Evolutionary conservation across 2,888 invertebrate species (phyloP), one percentile per base, ranked within the genome.

Genomic region (Leistus spinibarbis): DNA sequence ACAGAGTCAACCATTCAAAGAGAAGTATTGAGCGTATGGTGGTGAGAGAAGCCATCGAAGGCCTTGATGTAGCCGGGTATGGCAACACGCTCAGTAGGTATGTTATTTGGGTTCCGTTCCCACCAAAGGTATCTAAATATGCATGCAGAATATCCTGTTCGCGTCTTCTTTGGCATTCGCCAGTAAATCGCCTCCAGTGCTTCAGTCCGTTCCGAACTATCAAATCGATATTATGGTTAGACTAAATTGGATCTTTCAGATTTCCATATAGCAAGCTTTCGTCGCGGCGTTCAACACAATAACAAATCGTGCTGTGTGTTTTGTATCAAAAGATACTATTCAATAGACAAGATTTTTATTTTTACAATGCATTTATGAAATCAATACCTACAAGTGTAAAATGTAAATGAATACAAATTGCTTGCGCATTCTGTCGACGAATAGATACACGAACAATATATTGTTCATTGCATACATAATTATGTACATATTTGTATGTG

Each of bases 231-330:
- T 82, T 83, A 82, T 82, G 81, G 81, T 81, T 80, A 79, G 79
- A 79, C 82, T 80, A 82, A 82, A 82, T 82, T 83, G 82, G 81
- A 82, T 82, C 81, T 80, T 78, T 80, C 80, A 81, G 81, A 82
- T 83, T 82, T 82, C 80, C 82, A 82, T 83, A 82, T 68, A 75
- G 75, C 69, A 56, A 63, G 64, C 63, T 54, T 69, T 64, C 16
- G n/a, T 17, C 63, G 57, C 10, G 10, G 10, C 60, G 24, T 68
- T 63, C 54, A n/a, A n/a, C 64, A 67, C 63, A 69, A 75, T 63
- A 75, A 69, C 67, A 75, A 74, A 75, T 53, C 65, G 13, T 64
- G 64, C 27, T 65, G 71, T 64, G 71, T 65, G 40, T 40, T 13
- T 40, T 40, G 40, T 40, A 40, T 40, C 40, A 40, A 13, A 40